Evolutionary conservation across 2,888 invertebrate species (phyloP).

Genomic region (Deilephila elpenor): DNA sequence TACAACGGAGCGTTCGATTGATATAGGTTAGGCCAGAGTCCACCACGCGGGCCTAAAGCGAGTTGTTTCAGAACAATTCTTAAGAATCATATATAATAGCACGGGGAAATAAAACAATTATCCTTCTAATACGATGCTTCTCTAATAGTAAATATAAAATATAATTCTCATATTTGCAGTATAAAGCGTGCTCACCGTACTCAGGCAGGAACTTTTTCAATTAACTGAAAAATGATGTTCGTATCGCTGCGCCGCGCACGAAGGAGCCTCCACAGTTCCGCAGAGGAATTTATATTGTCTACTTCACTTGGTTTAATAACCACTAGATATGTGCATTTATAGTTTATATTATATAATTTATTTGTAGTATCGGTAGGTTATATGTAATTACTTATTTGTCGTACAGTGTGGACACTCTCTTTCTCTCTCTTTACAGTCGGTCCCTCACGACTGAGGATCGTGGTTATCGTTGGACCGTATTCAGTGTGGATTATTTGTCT

Average conservation of each 20-base stretch:
- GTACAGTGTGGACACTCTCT: too few species aligned
- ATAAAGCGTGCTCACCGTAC: background rate
- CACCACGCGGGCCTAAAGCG: too few species aligned
- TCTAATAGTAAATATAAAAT: background rate
- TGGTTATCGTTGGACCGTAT: too few species aligned
- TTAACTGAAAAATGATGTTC: conserved; percentile 51
- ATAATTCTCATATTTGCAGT: background rate
- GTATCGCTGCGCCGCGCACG: conserved; percentile 35
- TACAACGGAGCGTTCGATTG: too few species aligned
- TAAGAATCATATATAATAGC: too few species aligned
- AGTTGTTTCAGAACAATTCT: background rate
- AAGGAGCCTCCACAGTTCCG: conserved; percentile 24
- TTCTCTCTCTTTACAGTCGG: too few species aligned
- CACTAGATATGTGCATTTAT: background rate
- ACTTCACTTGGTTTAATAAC: conserved; percentile 9
- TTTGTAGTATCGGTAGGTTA: too few species aligned
- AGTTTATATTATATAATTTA: background rate
- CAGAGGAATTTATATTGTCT: conserved; percentile 5
- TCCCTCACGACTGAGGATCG: too few species aligned
- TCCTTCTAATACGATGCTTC: conserved; percentile 23
- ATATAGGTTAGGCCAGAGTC: too few species aligned
- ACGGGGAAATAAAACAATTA: too few species aligned
- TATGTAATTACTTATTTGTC: too few species aligned
- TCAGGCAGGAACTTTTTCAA: conserved; percentile 48
- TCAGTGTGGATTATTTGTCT: too few species aligned